Conservation (phyloP, 2,113 vertebrate genomes). For the Seriola quinqueradiata region DNA sequence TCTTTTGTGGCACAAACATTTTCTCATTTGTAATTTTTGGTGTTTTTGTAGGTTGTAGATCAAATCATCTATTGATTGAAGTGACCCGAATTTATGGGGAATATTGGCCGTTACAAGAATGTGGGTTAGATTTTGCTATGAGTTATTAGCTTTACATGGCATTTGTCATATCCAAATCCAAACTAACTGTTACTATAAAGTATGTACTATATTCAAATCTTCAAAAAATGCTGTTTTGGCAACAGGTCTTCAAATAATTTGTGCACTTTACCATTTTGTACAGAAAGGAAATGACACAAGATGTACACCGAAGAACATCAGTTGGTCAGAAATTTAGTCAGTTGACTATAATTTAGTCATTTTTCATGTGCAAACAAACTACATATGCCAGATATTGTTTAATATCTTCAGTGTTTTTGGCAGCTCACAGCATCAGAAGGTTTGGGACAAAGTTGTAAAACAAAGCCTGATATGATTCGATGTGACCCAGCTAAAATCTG, state of each 20-base stretch:
- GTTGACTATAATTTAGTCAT: too few species aligned
- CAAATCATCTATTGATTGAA: slow-evolving; percentile 18
- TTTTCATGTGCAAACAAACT: neutral
- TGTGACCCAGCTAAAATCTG: neutral
- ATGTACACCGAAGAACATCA: neutral
- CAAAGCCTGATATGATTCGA: neutral
- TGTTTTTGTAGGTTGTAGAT: neutral
- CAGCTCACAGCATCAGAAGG: neutral
- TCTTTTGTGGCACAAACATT: slow-evolving; percentile 5
- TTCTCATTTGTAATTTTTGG: neutral
- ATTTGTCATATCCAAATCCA: too few species aligned
- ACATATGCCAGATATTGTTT: neutral
- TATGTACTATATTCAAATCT: neutral
- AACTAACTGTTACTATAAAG: neutral
- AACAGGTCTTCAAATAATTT: neutral
- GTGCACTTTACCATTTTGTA: neutral
- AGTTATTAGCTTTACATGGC: too few species aligned
- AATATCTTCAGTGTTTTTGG: neutral
- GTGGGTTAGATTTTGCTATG: neutral
- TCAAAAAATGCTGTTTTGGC: neutral
- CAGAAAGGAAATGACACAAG: neutral
- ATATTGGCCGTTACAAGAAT: neutral
- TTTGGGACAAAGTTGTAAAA: neutral
- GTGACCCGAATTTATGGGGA: neutral
- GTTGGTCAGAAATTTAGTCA: neutral